phyloP scores from a whole-genome alignment of 2,797 vertebrate genomes.

The Phataginus tricuspis region DNA sequence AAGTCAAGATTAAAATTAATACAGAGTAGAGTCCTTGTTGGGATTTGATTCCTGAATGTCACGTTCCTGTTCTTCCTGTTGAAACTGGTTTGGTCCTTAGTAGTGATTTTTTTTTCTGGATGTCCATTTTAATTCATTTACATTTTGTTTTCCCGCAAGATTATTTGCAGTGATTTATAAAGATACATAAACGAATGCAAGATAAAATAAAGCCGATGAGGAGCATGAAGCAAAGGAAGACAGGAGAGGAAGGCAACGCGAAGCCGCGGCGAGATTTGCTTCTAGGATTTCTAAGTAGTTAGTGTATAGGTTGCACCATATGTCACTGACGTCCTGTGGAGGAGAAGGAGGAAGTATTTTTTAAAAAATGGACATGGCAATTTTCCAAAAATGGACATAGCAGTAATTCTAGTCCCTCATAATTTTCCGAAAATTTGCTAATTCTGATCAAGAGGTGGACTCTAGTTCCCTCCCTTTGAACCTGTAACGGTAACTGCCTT shows the following conservation, averaged over 20 bases:
- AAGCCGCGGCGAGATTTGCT: background rate
- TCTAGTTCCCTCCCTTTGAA: background rate
- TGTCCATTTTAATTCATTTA: slow-evolving; percentile 36
- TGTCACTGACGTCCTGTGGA: background rate
- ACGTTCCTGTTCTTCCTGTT: slow-evolving; percentile 36
- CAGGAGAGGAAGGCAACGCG: background rate
- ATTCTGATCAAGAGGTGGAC: background rate
- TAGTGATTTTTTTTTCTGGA: slow-evolving; percentile 9
- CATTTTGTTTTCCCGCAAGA: background rate
- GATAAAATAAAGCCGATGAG: background rate
- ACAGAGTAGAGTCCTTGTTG: slow-evolving; percentile 19
- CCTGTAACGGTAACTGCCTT: background rate
- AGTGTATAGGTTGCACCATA: background rate
- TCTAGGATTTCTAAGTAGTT: background rate
- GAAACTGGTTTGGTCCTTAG: slow-evolving; percentile 50
- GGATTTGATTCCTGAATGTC: slow-evolving; percentile 33
- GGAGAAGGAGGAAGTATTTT: background rate
- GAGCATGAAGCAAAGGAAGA: background rate
- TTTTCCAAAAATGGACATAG: background rate
- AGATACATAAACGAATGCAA: background rate
- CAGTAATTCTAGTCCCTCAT: background rate
- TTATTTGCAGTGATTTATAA: slow-evolving; percentile 36
- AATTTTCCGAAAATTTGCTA: background rate
- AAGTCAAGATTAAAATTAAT: slow-evolving; percentile 45
- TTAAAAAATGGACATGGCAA: background rate